Conservation (phyloP, 2,888 invertebrate genomes). For the Byasa hedistus region DNA sequence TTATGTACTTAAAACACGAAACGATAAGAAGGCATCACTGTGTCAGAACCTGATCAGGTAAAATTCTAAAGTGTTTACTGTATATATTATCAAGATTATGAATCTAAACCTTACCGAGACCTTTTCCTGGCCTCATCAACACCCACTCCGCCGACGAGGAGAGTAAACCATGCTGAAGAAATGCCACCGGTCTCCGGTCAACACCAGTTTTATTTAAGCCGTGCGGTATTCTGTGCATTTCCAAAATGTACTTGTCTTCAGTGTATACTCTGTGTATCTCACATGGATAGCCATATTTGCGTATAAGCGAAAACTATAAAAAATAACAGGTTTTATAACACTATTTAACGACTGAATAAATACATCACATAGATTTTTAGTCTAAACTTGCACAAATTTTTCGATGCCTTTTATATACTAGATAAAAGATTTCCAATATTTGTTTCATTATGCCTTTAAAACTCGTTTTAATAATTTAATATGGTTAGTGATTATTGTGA, state of each 20-base stretch:
- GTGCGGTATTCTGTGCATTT: constrained; percentile 88
- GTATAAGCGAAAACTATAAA: constrained; percentile 59
- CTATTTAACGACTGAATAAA: too few species aligned
- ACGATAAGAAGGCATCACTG: not conserved
- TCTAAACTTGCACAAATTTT: too few species aligned
- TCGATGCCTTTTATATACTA: too few species aligned
- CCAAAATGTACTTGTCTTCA: constrained; percentile 89
- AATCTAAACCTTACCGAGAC: constrained; percentile 56
- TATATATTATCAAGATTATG: not conserved
- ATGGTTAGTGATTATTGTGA: too few species aligned
- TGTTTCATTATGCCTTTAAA: too few species aligned
- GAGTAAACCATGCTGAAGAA: constrained; percentile 90
- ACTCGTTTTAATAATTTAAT: too few species aligned
- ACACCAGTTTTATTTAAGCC: constrained; percentile 49
- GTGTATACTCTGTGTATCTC: constrained; percentile 87
- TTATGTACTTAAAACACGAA: too few species aligned
- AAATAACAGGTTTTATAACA: not conserved
- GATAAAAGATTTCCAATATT: too few species aligned
- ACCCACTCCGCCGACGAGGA: constrained; percentile 90
- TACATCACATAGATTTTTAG: too few species aligned
- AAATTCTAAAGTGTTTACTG: not conserved
- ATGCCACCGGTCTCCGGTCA: constrained; percentile 73
- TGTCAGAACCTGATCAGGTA: not conserved
- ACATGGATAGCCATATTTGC: constrained; percentile 83
- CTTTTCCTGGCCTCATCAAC: constrained; percentile 83